phyloP scores from a whole-genome alignment of 2,888 invertebrate species.

The Blomia tropicalis region DNA sequence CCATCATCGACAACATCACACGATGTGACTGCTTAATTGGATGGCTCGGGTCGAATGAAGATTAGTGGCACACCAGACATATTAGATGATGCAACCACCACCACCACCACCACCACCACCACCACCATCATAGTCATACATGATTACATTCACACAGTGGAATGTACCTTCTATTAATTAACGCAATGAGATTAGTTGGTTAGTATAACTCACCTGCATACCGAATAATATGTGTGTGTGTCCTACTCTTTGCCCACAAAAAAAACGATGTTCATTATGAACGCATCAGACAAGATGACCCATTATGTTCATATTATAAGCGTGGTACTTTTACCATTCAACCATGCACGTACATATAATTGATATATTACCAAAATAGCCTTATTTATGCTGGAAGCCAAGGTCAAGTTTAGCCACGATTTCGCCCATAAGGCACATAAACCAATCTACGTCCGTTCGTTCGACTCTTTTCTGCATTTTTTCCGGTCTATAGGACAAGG shows the following conservation, averaged over 20 bases:
- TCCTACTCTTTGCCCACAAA: neutral
- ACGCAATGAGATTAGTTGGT: constrained; percentile 14
- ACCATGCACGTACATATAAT: constrained; percentile 10
- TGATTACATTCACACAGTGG: neutral
- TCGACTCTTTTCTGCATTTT: no score
- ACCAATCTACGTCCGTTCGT: no score
- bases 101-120: no score
- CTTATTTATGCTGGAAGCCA: neutral
- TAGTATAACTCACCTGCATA: constrained; percentile 1
- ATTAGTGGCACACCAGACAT: neutral
- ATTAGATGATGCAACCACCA: no score
- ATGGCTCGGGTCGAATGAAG: neutral
- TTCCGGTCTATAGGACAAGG: no score
- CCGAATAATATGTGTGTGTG: no score
- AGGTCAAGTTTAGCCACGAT: constrained; percentile 12
- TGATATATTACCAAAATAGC: neutral
- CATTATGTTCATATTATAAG: no score
- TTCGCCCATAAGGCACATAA: no score
- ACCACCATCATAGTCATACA: no score
- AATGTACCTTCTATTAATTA: constrained; percentile 4
- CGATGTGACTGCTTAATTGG: constrained; percentile 15
- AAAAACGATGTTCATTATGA: no score
- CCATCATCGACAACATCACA: constrained; percentile 3
- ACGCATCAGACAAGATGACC: no score
- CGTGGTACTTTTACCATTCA: no score